phyloP scores from a whole-genome alignment of 2,113 vertebrate species.

The Hyperopisus bebe region DNA sequence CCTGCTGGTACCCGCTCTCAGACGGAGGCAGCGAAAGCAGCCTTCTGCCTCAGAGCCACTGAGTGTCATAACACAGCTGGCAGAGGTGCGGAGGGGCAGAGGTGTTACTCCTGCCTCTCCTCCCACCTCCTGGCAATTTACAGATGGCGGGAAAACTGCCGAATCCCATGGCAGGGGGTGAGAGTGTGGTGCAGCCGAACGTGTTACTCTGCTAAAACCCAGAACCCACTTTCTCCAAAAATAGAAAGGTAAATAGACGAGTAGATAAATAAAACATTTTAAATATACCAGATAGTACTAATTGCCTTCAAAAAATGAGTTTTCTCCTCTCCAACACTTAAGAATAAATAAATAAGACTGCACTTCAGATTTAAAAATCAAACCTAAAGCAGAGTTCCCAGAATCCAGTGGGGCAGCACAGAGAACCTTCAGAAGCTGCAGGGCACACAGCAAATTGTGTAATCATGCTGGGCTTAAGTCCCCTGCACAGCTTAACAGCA shows the following conservation, averaged over 20 bases:
- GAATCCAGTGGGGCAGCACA: background rate
- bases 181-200: slow-evolving; percentile 30
- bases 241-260: background rate
- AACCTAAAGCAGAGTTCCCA: background rate
- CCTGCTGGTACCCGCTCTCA: background rate
- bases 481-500: background rate
- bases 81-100: background rate
- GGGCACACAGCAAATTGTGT: background rate
- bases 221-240: background rate
- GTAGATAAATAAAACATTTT: background rate
- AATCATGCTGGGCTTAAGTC: background rate
- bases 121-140: background rate
- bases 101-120: background rate
- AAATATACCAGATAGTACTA: background rate
- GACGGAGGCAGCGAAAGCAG: slow-evolving; percentile 10
- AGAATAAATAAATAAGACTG: background rate
- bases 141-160: background rate
- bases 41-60: slow-evolving; percentile 17
- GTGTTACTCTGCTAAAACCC: slow-evolving; percentile 5
- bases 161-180: slow-evolving; percentile 31
- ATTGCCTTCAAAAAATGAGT: background rate
- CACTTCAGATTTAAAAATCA: background rate
- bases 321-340: background rate
- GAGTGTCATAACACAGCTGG: background rate
- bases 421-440: background rate